A percentile compares a stretch with the other conserved stretches of the same genome.
phyloP scores from a whole-genome alignment of 2,113 vertebrate genomes.

The Muntiacus reevesi region DNA sequence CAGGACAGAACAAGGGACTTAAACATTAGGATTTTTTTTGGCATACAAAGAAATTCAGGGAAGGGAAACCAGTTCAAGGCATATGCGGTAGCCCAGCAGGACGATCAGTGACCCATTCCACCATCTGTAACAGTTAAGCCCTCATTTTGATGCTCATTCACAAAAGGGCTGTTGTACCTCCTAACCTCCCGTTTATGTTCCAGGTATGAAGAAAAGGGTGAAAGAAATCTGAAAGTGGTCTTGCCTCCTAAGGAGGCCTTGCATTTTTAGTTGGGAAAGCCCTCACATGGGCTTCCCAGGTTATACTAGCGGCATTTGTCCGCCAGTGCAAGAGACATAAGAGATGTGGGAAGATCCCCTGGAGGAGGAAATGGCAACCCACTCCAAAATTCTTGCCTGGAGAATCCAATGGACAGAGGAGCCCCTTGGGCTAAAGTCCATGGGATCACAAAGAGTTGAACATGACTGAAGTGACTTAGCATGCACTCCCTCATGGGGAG shows the following conservation, averaged over 20 bases:
- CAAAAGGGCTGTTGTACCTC: neutral
- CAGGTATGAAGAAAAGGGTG: neutral
- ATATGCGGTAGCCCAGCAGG: too few species aligned
- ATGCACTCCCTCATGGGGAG: rapidly evolving
- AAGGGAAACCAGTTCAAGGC: neutral
- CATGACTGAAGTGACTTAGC: neutral
- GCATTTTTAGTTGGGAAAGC: neutral
- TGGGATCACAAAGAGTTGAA: neutral
- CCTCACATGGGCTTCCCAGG: neutral
- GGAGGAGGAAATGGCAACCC: neutral
- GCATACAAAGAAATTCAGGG: neutral
- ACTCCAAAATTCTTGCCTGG: neutral
- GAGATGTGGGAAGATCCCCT: neutral
- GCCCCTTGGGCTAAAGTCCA: neutral
- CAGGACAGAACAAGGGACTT: neutral
- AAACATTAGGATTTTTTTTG: neutral
- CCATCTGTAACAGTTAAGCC: neutral
- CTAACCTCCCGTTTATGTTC: neutral
- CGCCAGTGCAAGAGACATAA: neutral
- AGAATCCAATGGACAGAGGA: neutral
- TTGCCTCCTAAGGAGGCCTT: neutral
- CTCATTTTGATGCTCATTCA: neutral
- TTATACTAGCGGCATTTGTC: too few species aligned
- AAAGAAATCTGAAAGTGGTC: neutral
- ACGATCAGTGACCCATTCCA: neutral